Percentiles rank a stretch among this genome's conserved stretches.
Conservation (phyloP, 2,113 vertebrate genomes). For the Centrocercus urophasianus region DNA sequence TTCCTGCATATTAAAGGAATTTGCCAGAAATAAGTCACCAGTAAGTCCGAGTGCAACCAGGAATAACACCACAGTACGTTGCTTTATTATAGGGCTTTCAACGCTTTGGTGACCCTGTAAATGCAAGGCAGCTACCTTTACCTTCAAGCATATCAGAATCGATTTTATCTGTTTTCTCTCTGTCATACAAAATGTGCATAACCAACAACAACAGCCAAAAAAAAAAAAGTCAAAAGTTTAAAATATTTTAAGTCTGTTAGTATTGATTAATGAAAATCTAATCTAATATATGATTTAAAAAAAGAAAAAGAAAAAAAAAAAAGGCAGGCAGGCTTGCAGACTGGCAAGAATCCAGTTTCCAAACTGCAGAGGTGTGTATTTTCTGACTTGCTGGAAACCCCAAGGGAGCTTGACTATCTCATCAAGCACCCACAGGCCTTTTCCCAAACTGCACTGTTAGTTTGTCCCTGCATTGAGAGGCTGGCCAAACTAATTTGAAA, state of each 20-base stretch:
- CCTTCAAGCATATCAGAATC: neutral
- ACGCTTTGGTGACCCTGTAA: neutral
- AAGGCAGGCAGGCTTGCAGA: neutral
- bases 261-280: conserved; percentile 37
- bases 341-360: neutral
- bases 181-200: neutral
- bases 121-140: neutral
- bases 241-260: conserved; percentile 33
- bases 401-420: neutral
- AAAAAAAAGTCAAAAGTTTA: neutral
- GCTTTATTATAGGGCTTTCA: neutral
- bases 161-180: neutral
- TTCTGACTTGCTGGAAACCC: neutral
- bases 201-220: neutral
- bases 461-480: neutral
- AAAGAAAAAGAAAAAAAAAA: neutral
- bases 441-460: conserved; percentile 16
- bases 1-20: conserved; percentile 81
- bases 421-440: neutral
- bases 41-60: neutral
- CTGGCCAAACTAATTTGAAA: neutral
- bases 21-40: neutral
- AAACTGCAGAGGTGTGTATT: conserved; percentile 17
- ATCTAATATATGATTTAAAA: neutral
- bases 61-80: neutral